These are phyloP conservation scores for Morpho achilles DNA, from an alignment of 2,888 invertebrate species.

Conservation along the genomic window DNA sequence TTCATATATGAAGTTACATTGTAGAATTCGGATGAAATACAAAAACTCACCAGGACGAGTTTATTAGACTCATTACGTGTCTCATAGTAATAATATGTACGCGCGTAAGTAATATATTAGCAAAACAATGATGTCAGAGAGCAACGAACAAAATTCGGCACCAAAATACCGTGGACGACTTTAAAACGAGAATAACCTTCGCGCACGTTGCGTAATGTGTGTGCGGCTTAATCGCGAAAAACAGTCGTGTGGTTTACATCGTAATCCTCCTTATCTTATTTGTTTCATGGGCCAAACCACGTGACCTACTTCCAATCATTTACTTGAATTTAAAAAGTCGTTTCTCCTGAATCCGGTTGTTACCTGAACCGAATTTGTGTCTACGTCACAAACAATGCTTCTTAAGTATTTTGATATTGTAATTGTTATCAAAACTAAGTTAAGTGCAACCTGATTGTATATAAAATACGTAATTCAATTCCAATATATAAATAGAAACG, in stretches of 20 bases:
- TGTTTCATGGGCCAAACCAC: neutral
- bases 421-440: no score
- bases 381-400: neutral
- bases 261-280: conserved; percentile 4
- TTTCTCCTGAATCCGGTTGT: no score
- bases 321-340: conserved; percentile 2
- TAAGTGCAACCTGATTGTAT: neutral
- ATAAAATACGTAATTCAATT: neutral
- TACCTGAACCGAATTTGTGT: neutral
- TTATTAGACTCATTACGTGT: neutral
- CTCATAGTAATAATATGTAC: neutral
- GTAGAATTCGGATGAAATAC: no score
- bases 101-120: neutral
- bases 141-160: conserved; percentile 29
- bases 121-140: conserved; percentile 25
- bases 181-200: conserved; percentile 37
- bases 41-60: no score
- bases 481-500: conserved; percentile 3
- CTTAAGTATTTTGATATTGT: no score
- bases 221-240: conserved; percentile 16
- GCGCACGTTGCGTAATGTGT: conserved; percentile 28
- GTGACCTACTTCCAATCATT: conserved; percentile 7
- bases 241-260: conserved; percentile 12
- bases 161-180: conserved; percentile 31
- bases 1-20: no score